Evolutionary conservation across 2,888 invertebrate genomes (phyloP).

Genomic region (Tipula helvola): DNA sequence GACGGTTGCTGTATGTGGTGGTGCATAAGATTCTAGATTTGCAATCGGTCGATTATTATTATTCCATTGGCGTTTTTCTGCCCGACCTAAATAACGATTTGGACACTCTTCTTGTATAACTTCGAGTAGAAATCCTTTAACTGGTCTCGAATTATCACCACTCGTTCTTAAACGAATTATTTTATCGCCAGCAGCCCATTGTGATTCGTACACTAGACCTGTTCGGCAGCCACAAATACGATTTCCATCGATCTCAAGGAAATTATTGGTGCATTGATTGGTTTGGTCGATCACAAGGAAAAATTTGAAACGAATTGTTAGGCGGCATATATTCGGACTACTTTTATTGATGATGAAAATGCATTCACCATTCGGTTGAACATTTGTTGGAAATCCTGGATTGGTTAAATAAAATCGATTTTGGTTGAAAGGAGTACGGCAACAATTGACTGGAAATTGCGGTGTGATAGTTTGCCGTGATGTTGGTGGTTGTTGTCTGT

Average conservation of each 20-base stretch:
- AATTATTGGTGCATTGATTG: conserved; percentile 36
- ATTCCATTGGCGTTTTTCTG: conserved; percentile 9
- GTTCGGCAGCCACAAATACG: conserved; percentile 45
- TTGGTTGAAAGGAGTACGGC: conserved; percentile 32
- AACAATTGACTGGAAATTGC: conserved; percentile 24
- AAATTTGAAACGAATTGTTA: conserved; percentile 42
- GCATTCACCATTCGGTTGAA: conserved; percentile 36
- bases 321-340: conserved; percentile 37
- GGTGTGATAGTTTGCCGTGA: neutral
- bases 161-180: conserved; percentile 35
- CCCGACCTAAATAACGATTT: conserved; percentile 22
- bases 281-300: conserved; percentile 38
- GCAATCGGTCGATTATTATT: neutral
- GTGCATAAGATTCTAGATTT: neutral
- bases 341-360: conserved; percentile 38
- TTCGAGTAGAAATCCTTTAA: conserved; percentile 42
- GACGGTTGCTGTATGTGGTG: conserved; percentile 13
- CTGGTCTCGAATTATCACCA: conserved; percentile 31
- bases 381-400: conserved; percentile 42
- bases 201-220: conserved; percentile 22
- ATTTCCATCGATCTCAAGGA: conserved; percentile 43
- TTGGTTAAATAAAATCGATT: conserved; percentile 40
- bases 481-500: neutral
- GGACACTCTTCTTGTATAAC: conserved; percentile 43
- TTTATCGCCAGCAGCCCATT: conserved; percentile 34